phyloP scores from a whole-genome alignment of 2,113 vertebrate species.

The Bothrops jararaca region DNA sequence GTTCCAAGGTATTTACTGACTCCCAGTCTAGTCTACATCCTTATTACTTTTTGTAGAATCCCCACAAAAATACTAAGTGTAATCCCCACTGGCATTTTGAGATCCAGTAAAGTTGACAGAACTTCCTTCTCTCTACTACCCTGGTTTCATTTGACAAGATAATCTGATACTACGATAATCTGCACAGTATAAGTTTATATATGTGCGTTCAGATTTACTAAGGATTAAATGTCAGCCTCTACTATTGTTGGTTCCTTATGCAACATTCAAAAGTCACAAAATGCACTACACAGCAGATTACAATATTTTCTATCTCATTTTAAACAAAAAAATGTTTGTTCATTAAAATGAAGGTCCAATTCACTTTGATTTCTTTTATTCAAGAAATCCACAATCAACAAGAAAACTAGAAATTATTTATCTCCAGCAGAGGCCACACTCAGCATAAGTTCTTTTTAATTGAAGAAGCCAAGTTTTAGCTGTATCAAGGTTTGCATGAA shows the following conservation, averaged over 20 bases:
- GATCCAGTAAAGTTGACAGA: neutral
- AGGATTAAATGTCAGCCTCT: neutral
- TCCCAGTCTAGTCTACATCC: neutral
- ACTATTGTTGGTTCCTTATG: neutral
- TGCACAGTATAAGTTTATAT: neutral
- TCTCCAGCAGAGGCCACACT: neutral
- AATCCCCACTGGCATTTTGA: neutral
- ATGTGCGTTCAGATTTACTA: neutral
- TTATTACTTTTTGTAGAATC: neutral
- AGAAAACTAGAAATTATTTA: neutral
- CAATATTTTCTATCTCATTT: neutral
- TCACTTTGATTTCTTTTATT: neutral
- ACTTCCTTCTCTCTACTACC: neutral
- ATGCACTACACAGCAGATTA: neutral
- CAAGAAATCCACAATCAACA: neutral
- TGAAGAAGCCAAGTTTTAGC: neutral
- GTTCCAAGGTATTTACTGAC: neutral
- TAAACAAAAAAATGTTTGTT: no score
- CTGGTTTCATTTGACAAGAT: neutral
- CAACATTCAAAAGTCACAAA: neutral
- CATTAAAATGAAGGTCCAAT: neutral
- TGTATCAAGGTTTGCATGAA: neutral
- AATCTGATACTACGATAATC: neutral
- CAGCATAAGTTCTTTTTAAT: neutral
- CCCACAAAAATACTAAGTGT: neutral